These are phyloP conservation scores for Agrilus biguttatus DNA, from an alignment of 2,888 invertebrate genomes.

Conservation along the genomic window DNA sequence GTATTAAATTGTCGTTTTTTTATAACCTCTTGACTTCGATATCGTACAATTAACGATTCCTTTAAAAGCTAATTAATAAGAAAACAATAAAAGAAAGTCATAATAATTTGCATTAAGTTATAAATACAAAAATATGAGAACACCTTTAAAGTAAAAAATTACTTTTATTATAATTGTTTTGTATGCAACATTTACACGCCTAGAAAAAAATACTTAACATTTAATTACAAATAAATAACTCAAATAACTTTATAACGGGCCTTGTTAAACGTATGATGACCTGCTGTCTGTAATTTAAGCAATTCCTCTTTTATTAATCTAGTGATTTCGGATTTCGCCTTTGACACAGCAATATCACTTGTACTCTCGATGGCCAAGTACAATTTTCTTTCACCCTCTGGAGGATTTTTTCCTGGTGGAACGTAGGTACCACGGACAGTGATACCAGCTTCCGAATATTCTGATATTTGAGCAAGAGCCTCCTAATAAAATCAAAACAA, in stretches of 20 bases:
- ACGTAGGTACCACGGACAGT: constrained; percentile 97
- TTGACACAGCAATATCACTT: constrained; percentile 87
- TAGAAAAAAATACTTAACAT: constrained; percentile 1
- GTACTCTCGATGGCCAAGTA: constrained; percentile 98
- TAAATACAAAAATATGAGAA: no score
- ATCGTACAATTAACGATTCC: no score
- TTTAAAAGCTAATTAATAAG: no score
- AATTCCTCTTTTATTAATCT: constrained; percentile 96
- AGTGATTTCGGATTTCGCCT: constrained; percentile 94
- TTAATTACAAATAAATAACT: constrained; percentile 4
- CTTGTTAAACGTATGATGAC: constrained; percentile 78
- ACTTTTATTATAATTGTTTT: no score
- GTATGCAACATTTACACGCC: no score
- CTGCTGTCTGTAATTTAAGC: constrained; percentile 74
- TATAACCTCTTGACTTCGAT: no score
- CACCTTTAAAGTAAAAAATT: no score
- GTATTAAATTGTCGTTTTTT: no score
- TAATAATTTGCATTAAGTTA: no score
- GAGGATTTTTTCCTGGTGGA: constrained; percentile 73
- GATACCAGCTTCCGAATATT: constrained; percentile 97
- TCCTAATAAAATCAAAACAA: constrained; percentile 41
- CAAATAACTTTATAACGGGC: constrained; percentile 88
- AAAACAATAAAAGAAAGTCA: no score
- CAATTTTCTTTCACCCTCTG: constrained; percentile 87
- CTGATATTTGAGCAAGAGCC: constrained; percentile 93